phyloP scores from a whole-genome alignment of 2,888 invertebrate genomes.

The Nasonia oneida region DNA sequence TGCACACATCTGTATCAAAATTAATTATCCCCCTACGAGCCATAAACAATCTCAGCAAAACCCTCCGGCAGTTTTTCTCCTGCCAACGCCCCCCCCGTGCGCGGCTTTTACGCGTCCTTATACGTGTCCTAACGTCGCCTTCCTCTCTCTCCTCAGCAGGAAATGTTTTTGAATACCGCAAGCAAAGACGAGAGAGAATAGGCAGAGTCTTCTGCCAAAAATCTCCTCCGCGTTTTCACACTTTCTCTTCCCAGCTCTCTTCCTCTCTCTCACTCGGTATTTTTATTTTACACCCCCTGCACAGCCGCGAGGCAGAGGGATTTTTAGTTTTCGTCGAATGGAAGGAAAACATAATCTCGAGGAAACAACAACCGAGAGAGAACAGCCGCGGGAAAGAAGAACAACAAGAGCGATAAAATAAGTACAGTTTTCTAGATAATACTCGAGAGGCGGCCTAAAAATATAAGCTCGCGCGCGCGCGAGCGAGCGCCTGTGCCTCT shows the following conservation, averaged over 20 bases:
- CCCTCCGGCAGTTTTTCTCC: conserved; percentile 22
- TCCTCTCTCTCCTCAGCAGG: conserved; percentile 47
- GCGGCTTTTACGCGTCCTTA: conserved; percentile 61
- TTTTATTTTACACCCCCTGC: background rate
- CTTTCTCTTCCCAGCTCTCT: background rate
- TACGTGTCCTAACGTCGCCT: conserved; percentile 60
- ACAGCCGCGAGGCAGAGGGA: background rate
- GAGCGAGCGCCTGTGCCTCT: background rate
- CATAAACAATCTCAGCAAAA: conserved; percentile 46
- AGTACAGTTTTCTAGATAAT: conserved; percentile 10
- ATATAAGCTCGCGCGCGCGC: background rate
- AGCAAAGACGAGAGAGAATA: conserved; percentile 66
- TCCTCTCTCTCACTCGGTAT: background rate
- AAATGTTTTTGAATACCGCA: conserved; percentile 75
- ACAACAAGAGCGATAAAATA: conserved; percentile 1
- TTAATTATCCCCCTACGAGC: background rate
- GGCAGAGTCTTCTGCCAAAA: conserved; percentile 75
- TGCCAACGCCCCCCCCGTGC: conserved; percentile 34
- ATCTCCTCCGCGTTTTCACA: conserved; percentile 59
- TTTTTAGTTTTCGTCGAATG: conserved; percentile 10
- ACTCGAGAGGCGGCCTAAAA: background rate
- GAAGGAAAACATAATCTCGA: conserved; percentile 7
- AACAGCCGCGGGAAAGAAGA: background rate
- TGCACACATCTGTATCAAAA: too few relatives aligned
- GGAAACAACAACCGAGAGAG: background rate